A percentile compares a stretch with the other conserved stretches of the same genome.
phyloP scores from a whole-genome alignment of 1,140 invertebrate genomes.

The Drosophila santomea region DNA sequence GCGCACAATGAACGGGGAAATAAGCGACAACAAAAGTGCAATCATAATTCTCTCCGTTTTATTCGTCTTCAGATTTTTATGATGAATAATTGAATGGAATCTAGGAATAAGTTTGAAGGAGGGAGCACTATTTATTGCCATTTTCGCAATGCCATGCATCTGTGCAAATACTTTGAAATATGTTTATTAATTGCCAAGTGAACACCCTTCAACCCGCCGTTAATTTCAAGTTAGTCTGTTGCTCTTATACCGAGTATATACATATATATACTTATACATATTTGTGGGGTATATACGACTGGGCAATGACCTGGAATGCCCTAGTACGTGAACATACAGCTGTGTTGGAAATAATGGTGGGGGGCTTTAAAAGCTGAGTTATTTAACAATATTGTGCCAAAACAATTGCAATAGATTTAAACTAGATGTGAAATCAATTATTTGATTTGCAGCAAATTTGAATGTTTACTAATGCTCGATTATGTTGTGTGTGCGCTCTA shows the following conservation, averaged over 20 bases:
- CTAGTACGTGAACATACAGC: neutral
- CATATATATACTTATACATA: neutral
- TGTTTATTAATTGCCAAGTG: slow-evolving; percentile 19
- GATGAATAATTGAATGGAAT: slow-evolving; percentile 40
- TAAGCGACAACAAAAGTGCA: slow-evolving; percentile 40
- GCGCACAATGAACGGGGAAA: slow-evolving; percentile 30
- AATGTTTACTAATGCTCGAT: neutral
- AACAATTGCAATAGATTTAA: too few relatives aligned
- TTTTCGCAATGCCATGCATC: slow-evolving; percentile 3
- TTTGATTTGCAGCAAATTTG: too few relatives aligned
- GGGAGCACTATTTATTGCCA: slow-evolving; percentile 10
- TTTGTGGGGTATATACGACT: slow-evolving; percentile 3
- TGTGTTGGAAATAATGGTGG: neutral
- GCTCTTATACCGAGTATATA: neutral
- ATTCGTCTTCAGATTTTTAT: slow-evolving; percentile 14
- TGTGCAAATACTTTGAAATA: slow-evolving; percentile 23
- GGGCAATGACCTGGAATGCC: slow-evolving; percentile 4
- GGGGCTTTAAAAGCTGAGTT: too few relatives aligned
- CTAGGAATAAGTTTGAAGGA: slow-evolving; percentile 27
- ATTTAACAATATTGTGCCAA: too few relatives aligned
- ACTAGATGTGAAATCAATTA: too few relatives aligned
- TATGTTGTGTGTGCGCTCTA: neutral
- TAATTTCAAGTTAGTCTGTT: slow-evolving; percentile 27
- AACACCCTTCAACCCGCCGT: slow-evolving; percentile 10
- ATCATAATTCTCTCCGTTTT: slow-evolving; percentile 20